phyloP scores from a whole-genome alignment of 2,797 vertebrate genomes.

The Pristis pectinata region DNA sequence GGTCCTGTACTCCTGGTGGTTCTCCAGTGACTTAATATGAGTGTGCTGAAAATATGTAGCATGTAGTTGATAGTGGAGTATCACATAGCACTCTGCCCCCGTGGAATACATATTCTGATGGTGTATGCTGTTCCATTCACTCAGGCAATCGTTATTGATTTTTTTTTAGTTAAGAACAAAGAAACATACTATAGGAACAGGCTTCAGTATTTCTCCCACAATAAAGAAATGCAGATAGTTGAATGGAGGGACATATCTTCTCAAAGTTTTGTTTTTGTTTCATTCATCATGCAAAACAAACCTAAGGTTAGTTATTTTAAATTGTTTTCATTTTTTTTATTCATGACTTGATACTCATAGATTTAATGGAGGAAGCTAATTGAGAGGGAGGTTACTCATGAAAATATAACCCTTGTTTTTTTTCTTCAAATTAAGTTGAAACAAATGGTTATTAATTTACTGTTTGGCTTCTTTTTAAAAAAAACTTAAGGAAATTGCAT shows the following conservation, averaged over 20 bases:
- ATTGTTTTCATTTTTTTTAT: neutral
- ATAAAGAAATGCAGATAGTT: neutral
- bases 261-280: neutral
- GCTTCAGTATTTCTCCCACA: neutral
- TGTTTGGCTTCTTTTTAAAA: neutral
- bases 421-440: neutral
- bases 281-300: neutral
- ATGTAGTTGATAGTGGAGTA: neutral
- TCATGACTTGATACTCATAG: neutral
- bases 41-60: neutral
- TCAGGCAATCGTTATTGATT: neutral
- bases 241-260: neutral
- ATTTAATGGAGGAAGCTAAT: neutral
- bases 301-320: neutral
- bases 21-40: neutral
- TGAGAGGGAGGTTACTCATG: neutral
- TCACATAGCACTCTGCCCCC: neutral
- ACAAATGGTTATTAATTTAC: neutral
- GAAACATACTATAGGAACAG: neutral
- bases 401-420: neutral
- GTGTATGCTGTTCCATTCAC: neutral
- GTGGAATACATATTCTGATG: neutral
- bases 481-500: neutral
- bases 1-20: neutral
- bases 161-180: neutral